A percentile compares a stretch with the other conserved stretches of the same genome.
Evolutionary conservation across 2,888 invertebrate species (phyloP).

Genomic region (Agrochola circellaris): DNA sequence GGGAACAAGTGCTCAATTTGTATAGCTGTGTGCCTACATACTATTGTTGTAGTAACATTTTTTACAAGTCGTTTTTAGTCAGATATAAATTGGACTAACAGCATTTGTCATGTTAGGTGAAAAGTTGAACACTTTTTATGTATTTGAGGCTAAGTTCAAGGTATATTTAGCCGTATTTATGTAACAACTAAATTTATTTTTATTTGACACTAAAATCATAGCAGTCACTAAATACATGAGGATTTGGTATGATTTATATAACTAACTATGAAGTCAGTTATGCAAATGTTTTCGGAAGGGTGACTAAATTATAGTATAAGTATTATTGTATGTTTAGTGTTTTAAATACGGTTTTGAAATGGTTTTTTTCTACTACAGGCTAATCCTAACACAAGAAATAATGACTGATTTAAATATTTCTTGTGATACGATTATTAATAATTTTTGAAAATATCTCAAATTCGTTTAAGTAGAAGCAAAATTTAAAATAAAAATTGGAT

Average conservation of each 20-base stretch:
- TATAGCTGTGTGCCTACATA: constrained; percentile 16
- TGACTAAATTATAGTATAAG: too few species aligned
- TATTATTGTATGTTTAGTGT: too few species aligned
- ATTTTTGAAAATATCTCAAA: rapidly evolving
- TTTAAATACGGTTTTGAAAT: too few species aligned
- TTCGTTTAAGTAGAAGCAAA: too few species aligned
- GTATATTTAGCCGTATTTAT: constrained; percentile 14
- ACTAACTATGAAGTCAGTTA: too few species aligned
- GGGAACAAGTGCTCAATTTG: constrained; percentile 46
- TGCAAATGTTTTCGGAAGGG: too few species aligned
- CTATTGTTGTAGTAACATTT: constrained; percentile 33
- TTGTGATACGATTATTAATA: neutral
- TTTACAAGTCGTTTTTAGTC: constrained; percentile 20
- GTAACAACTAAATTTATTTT: constrained; percentile 8
- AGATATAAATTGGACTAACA: constrained; percentile 20
- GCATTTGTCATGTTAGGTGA: constrained; percentile 27
- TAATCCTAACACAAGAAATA: neutral
- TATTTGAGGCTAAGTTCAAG: constrained; percentile 20
- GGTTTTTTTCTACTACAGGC: neutral
- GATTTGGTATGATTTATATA: too few species aligned
- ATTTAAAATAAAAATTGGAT: neutral
- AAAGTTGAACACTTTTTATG: constrained; percentile 33
- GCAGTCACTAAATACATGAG: neutral
- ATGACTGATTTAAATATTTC: neutral
- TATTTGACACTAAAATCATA: neutral